These are phyloP conservation scores for Maccullochella peelii DNA, from an alignment of 2,113 vertebrate genomes.

Conservation along the genomic window DNA sequence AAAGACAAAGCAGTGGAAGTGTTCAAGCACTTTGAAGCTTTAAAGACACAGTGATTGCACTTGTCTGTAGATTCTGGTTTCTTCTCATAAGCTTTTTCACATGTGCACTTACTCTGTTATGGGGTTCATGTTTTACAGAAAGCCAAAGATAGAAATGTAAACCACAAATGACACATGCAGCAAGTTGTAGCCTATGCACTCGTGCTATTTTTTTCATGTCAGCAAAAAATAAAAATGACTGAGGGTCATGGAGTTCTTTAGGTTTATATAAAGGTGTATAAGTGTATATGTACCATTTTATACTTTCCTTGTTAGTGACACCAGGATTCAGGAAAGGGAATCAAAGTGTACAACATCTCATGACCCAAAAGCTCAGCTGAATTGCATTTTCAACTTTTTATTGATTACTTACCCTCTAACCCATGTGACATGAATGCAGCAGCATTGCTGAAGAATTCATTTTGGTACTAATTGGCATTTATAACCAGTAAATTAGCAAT, in stretches of 20 bases:
- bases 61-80: slow-evolving; percentile 26
- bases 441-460: neutral
- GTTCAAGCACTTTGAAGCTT: slow-evolving; percentile 3
- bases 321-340: neutral
- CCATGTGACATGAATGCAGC: neutral
- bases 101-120: slow-evolving; percentile 61
- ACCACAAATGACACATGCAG: slow-evolving; percentile 67
- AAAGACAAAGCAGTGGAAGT: neutral
- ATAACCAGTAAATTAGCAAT: neutral
- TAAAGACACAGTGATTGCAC: slow-evolving; percentile 22
- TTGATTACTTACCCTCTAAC: neutral
- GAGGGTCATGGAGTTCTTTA: slow-evolving; percentile 39
- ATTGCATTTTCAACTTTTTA: neutral
- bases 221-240: slow-evolving; percentile 10
- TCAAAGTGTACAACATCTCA: neutral
- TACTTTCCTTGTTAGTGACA: neutral
- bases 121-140: slow-evolving; percentile 61
- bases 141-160: slow-evolving; percentile 65
- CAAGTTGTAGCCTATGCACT: neutral
- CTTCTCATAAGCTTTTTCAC: slow-evolving; percentile 43
- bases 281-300: neutral
- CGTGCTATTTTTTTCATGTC: slow-evolving; percentile 8
- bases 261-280: slow-evolving; percentile 28
- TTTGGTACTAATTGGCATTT: neutral
- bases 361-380: neutral